Evolutionary conservation across 2,888 invertebrate species (phyloP), one percentile per base, ranked within the genome.

Genomic region (Diplolepis rosae): DNA sequence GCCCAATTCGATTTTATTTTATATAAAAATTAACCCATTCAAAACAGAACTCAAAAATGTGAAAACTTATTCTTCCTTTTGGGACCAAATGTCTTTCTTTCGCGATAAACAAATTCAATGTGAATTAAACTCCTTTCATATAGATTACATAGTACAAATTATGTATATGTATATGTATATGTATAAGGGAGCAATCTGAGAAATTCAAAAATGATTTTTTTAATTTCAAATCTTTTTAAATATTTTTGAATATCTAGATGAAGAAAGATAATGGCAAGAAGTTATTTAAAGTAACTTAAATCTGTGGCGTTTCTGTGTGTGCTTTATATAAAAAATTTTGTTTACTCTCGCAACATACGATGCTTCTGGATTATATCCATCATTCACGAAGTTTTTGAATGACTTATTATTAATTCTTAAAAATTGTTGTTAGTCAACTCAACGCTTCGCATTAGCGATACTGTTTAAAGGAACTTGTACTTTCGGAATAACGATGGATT

Each of bases 1-100:
- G 39, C 35, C 61, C n/a, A 61, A 61, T 42, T 61, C 61, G 39
- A 39, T 61, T 61, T 61, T 27, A 61, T 42, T 61, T 61, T 61
- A 24, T 61, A 24, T 42, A 39, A 61, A 61, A 61, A 39, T 39
- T 61, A 27, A 61, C 39, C 61, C 39, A 5, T 61, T 61, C 39
- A 27, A 42, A 39, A 15, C 39, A 27, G 27, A 5, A 42, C 35
- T 13, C n/a, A 27, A 61, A 61, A 61, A 39, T 32, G 35, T 24
- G 39, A 54, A 28, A 30, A 18, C 18, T 7, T 22, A 30, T 32
- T 54, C 4, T 54, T 32, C 35, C 32, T 56, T 56, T 42, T 13
- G 32, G 13, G 22, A 42, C 39, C 39, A 61, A 42, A 42, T 61
- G 61, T 42, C 27, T 39, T 39, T 54, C 30, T 15, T 39, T n/a